Evolutionary conservation across 1,140 invertebrate species (phyloP).

Genomic region (Drosophila ficusphila): DNA sequence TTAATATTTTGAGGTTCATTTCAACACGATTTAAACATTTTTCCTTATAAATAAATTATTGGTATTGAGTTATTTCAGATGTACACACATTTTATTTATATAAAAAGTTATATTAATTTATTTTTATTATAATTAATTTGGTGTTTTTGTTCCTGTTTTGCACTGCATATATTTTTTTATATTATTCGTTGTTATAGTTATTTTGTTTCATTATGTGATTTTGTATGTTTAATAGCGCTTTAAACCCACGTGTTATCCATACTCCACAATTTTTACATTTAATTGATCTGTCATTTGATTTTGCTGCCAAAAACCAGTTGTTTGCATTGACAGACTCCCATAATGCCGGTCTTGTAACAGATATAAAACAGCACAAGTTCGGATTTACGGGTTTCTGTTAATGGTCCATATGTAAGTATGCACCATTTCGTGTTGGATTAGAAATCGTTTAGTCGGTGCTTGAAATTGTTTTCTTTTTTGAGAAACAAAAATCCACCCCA

Average conservation of each 20-base stretch:
- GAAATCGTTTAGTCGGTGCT: conserved; percentile 8
- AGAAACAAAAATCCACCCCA: background rate
- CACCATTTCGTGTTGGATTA: conserved; percentile 68
- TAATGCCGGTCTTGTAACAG: conserved; percentile 84
- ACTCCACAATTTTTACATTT: conserved; percentile 1
- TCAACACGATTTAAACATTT: too few species aligned
- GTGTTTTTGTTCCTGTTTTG: too few species aligned
- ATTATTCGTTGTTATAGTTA: background rate
- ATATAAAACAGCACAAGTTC: conserved; percentile 84
- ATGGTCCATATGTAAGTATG: conserved; percentile 84
- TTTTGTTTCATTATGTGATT: background rate
- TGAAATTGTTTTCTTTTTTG: background rate
- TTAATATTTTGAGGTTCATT: too few species aligned
- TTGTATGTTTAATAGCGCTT: background rate
- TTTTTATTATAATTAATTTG: background rate
- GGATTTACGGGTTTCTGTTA: conserved; percentile 85
- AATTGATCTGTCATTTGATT: conserved; percentile 17
- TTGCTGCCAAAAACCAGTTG: conserved; percentile 82
- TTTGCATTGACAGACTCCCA: conserved; percentile 84
- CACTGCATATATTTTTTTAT: too few species aligned
- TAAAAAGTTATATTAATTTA: too few species aligned
- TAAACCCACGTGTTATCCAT: background rate
- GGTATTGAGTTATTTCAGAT: too few species aligned
- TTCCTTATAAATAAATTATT: too few species aligned
- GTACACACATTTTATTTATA: too few species aligned